These are phyloP conservation scores for Agrypnus murinus DNA, from an alignment of 2,888 invertebrate genomes.

Conservation along the genomic window DNA sequence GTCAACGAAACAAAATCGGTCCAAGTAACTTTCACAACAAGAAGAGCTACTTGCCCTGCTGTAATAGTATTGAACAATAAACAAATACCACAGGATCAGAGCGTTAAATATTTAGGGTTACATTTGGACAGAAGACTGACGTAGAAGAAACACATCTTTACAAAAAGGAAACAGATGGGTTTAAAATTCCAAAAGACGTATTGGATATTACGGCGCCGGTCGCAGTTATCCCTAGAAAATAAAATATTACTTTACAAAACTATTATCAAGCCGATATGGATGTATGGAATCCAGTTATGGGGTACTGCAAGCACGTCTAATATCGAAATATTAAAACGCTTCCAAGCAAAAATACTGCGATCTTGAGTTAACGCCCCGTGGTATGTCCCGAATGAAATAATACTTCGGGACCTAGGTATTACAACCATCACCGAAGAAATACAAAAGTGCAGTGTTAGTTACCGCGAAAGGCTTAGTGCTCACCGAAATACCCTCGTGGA, in stretches of 20 bases:
- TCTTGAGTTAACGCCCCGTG: conserved; percentile 15
- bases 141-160: no score
- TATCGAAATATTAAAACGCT: conserved; percentile 11
- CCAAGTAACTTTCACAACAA: conserved; percentile 16
- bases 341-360: conserved; percentile 21
- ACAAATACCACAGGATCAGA: conserved; percentile 6
- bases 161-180: no score
- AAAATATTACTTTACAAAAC: no score
- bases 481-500: no score
- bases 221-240: no score
- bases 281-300: conserved; percentile 6
- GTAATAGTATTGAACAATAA: conserved; percentile 13
- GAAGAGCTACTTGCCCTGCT: background rate
- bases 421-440: no score
- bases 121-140: no score
- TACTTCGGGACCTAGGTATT: background rate
- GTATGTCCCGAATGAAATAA: conserved; percentile 21
- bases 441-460: no score
- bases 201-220: conserved; percentile 21
- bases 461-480: no score
- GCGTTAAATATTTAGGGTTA: background rate
- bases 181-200: conserved; percentile 12
- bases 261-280: conserved; percentile 6
- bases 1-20: conserved; percentile 15
- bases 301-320: conserved; percentile 10